A percentile compares a stretch with the other conserved stretches of the same genome.
phyloP scores from a whole-genome alignment of 2,888 invertebrate genomes.

The Alsophila aescularia region DNA sequence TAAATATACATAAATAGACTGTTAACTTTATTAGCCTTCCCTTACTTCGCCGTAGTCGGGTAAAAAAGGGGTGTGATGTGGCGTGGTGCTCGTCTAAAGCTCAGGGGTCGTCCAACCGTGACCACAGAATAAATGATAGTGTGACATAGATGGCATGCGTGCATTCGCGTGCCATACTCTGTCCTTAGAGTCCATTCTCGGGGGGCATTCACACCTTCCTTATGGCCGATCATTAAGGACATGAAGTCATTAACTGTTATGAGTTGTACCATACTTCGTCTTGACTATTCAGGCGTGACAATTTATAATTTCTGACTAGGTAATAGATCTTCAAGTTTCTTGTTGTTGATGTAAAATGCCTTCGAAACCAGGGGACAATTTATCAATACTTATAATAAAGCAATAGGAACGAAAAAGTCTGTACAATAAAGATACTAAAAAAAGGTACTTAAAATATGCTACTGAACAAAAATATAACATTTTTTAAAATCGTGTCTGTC shows the following conservation, averaged over 20 bases:
- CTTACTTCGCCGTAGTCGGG: constrained; percentile 20
- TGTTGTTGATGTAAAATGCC: background rate
- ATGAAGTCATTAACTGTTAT: constrained; percentile 4
- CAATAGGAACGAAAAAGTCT: too few relatives aligned
- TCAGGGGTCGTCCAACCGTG: constrained; percentile 43
- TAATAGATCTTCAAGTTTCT: background rate
- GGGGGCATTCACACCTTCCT: constrained; percentile 32
- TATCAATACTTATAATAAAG: too few relatives aligned
- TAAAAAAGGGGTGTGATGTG: constrained; percentile 24
- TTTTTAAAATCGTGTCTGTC: too few relatives aligned
- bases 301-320: background rate
- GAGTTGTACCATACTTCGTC: constrained; percentile 4
- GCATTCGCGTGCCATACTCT: constrained; percentile 37
- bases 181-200: constrained; percentile 18
- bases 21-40: constrained; percentile 6
- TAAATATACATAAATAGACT: too few relatives aligned
- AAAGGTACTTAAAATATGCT: too few relatives aligned
- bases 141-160: constrained; percentile 41
- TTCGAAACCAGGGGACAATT: background rate
- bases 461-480: too few relatives aligned
- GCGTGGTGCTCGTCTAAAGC: constrained; percentile 21
- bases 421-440: too few relatives aligned
- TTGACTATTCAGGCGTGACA: constrained; percentile 4
- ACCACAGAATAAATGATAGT: too few relatives aligned
- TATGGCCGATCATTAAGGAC: constrained; percentile 1